Evolutionary conservation across 2,113 vertebrate species (phyloP).

Genomic region (Gallinago paraguaiae): DNA sequence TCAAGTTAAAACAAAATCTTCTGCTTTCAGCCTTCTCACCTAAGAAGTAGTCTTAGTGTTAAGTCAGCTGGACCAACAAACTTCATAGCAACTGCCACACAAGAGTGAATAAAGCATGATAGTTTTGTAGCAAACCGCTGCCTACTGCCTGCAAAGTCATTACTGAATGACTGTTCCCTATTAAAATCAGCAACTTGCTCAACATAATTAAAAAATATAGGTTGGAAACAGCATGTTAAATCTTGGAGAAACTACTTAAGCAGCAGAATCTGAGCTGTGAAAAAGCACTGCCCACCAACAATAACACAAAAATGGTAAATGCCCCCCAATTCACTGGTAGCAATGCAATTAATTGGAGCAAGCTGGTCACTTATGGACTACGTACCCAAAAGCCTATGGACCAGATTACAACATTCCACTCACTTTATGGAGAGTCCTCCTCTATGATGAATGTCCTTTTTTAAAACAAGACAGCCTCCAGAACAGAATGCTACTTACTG

Average conservation of each 20-base stretch:
- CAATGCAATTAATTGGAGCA: not conserved
- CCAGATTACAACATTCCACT: not conserved
- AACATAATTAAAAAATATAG: not conserved
- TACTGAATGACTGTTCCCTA: not conserved
- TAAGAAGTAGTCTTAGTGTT: accelerated
- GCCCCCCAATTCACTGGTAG: not conserved
- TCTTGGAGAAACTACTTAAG: not conserved
- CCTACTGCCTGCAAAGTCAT: not conserved
- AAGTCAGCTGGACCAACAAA: not conserved
- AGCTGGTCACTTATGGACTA: not conserved
- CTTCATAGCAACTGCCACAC: not conserved
- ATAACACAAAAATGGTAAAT: not conserved
- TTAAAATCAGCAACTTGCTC: not conserved
- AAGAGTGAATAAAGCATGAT: not conserved
- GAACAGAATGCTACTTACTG: not conserved
- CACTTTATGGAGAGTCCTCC: not conserved
- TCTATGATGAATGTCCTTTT: not conserved
- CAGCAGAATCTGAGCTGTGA: not conserved
- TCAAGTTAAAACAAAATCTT: not conserved
- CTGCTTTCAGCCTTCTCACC: not conserved
- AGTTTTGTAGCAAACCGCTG: not conserved
- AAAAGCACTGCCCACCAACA: not conserved
- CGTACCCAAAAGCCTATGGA: not conserved
- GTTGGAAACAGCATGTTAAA: not conserved
- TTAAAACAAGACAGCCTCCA: not conserved